Conservation (phyloP, 2,888 invertebrate genomes). For the Noctua comes region DNA sequence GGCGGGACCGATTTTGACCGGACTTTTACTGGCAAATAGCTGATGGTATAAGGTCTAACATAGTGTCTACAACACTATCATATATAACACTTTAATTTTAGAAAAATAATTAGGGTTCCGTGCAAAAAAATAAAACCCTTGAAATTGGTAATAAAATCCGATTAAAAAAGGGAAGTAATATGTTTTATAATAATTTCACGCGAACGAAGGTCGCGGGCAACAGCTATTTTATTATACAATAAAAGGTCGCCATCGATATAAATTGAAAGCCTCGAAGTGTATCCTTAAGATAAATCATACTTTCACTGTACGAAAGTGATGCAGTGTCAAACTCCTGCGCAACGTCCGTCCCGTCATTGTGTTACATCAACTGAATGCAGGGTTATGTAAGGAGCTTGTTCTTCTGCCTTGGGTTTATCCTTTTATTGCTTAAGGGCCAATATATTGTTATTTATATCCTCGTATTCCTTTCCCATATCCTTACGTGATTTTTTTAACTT, state of each 20-base stretch:
- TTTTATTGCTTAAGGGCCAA: conserved; percentile 40
- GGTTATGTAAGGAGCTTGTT: conserved; percentile 55
- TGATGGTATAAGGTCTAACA: too few relatives aligned
- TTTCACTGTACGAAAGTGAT: conserved; percentile 66
- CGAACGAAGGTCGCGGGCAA: too few relatives aligned
- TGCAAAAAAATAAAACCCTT: too few relatives aligned
- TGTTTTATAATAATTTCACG: too few relatives aligned
- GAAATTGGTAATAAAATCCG: too few relatives aligned
- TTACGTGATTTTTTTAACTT: background rate
- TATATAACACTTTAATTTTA: too few relatives aligned
- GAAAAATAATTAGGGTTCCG: too few relatives aligned
- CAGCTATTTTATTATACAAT: conserved; percentile 49
- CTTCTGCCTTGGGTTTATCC: conserved; percentile 53
- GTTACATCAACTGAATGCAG: conserved; percentile 57
- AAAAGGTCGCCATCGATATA: conserved; percentile 61
- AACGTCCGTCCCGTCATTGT: conserved; percentile 54
- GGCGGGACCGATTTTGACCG: too few relatives aligned
- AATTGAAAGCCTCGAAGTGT: conserved; percentile 53
- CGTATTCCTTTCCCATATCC: conserved; percentile 7
- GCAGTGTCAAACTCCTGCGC: conserved; percentile 62
- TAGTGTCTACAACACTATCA: too few relatives aligned
- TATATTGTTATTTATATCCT: conserved; percentile 19
- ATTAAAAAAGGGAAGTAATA: too few relatives aligned
- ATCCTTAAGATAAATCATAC: conserved; percentile 68
- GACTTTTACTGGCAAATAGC: too few relatives aligned